phyloP scores from a whole-genome alignment of 2,888 invertebrate genomes.

The Disparrhopalites patrizii region DNA sequence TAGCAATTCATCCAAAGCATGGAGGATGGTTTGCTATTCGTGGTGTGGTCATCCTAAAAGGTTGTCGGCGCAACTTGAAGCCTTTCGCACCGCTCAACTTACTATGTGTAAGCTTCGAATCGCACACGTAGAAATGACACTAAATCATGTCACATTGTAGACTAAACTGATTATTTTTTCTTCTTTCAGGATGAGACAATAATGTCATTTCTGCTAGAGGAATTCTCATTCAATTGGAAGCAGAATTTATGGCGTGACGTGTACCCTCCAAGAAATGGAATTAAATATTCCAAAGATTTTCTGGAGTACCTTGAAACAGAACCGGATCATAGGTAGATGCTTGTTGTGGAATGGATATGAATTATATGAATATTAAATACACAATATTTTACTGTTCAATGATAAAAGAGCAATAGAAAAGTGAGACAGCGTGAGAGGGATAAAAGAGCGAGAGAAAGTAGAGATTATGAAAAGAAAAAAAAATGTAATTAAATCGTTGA shows the following conservation, averaged over 20 bases:
- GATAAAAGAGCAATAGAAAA: too few species aligned
- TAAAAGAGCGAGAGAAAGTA: too few species aligned
- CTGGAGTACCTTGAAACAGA: constrained; percentile 35
- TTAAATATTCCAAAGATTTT: constrained; percentile 41
- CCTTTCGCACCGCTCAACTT: constrained; percentile 24
- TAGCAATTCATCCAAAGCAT: constrained; percentile 54
- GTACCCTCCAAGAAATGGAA: constrained; percentile 23
- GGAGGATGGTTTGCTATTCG: constrained; percentile 58
- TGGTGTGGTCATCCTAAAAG: constrained; percentile 53
- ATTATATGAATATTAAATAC: too few species aligned
- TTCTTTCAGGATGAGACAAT: constrained; percentile 33
- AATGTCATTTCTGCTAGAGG: constrained; percentile 33
- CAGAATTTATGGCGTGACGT: constrained; percentile 41
- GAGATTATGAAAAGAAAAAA: too few species aligned
- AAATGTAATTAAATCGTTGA: too few species aligned
- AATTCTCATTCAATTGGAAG: constrained; percentile 44
- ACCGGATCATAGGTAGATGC: constrained; percentile 34
- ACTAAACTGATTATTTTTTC: too few species aligned
- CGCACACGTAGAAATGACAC: too few species aligned
- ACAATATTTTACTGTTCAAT: too few species aligned
- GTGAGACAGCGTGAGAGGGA: too few species aligned
- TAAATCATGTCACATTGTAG: too few species aligned
- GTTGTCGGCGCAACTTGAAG: constrained; percentile 36
- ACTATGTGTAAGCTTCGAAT: constrained; percentile 33
- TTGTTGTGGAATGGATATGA: constrained; percentile 4